Evolutionary conservation across 2,888 invertebrate genomes (phyloP).

Genomic region (Brachynemurus nebulosus): DNA sequence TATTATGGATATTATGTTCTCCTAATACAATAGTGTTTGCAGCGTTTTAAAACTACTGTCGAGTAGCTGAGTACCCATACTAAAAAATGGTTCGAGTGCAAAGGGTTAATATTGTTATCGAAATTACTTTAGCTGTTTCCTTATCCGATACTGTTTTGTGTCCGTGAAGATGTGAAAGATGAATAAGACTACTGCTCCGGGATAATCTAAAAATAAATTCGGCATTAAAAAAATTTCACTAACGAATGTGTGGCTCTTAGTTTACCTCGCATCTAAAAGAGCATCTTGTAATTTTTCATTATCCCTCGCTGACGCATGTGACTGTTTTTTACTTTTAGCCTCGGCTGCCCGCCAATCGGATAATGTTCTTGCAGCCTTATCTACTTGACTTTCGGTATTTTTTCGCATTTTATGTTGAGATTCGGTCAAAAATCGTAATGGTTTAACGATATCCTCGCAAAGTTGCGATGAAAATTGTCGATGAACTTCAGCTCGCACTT

Average conservation of each 20-base stretch:
- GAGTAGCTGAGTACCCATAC: too few relatives aligned
- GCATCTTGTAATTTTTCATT: conserved; percentile 85
- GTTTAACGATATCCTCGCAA: conserved; percentile 80
- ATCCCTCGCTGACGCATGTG: conserved; percentile 75
- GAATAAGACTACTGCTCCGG: conserved; percentile 31
- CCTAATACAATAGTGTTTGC: too few relatives aligned
- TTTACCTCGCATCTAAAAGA: conserved; percentile 38
- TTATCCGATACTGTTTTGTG: conserved; percentile 35
- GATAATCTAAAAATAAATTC: conserved; percentile 26
- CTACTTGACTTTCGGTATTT: conserved; percentile 64
- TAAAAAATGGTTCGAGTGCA: too few relatives aligned
- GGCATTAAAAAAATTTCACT: neutral
- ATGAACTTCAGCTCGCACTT: conserved; percentile 81
- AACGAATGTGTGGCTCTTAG: neutral
- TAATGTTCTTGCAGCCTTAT: conserved; percentile 68
- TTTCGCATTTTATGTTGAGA: conserved; percentile 58
- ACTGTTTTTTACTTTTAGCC: conserved; percentile 77
- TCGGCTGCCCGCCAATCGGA: conserved; percentile 78
- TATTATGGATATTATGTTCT: too few relatives aligned
- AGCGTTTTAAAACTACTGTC: too few relatives aligned
- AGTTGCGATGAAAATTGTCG: conserved; percentile 64
- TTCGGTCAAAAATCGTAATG: conserved; percentile 59
- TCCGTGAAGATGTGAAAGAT: conserved; percentile 28
- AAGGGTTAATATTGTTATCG: neutral
- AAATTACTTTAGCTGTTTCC: conserved; percentile 41